Evolutionary conservation across 2,797 vertebrate genomes (phyloP).

Genomic region (Epinephelus malabaricus): DNA sequence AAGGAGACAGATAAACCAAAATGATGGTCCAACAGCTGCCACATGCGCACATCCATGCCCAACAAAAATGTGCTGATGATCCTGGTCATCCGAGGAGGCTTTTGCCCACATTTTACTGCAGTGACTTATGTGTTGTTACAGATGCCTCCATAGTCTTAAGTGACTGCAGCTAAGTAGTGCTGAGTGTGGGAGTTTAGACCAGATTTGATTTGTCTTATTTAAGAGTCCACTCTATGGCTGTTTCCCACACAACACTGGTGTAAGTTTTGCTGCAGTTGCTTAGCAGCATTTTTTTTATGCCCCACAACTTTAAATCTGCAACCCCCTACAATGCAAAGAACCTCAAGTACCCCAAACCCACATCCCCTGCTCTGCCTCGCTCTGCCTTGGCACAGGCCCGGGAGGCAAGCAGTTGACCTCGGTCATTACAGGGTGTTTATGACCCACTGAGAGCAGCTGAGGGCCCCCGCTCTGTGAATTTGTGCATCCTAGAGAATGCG

Average conservation of each 20-base stretch:
- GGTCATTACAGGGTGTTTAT: constrained; percentile 80
- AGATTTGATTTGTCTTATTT: constrained; percentile 78
- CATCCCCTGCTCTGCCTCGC: constrained; percentile 46
- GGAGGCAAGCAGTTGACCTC: constrained; percentile 71
- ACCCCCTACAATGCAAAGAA: constrained; percentile 38
- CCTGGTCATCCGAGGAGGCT: constrained; percentile 46
- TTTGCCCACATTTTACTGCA: constrained; percentile 51
- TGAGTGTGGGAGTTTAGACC: constrained; percentile 63
- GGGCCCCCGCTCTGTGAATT: constrained; percentile 62
- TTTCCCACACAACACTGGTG: constrained; percentile 76
- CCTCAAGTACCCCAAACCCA: constrained; percentile 46
- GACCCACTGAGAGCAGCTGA: constrained; percentile 76
- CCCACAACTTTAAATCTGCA: constrained; percentile 50
- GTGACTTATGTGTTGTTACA: constrained; percentile 67
- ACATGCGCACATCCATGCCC: constrained; percentile 37
- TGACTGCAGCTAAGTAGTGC: constrained; percentile 65
- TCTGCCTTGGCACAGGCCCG: constrained; percentile 61
- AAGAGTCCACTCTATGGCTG: constrained; percentile 57
- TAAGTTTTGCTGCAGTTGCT: constrained; percentile 77
- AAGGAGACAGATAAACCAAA: constrained; percentile 24
- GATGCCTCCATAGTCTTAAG: constrained; percentile 67
- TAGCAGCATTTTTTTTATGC: constrained; percentile 75
- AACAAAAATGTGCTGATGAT: constrained; percentile 40
- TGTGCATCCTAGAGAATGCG: constrained; percentile 84
- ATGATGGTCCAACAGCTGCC: constrained; percentile 48